Percentiles rank a stretch among this genome's conserved stretches.
Conservation (phyloP, 2,888 invertebrate genomes). For the Leptura quadrifasciata region DNA sequence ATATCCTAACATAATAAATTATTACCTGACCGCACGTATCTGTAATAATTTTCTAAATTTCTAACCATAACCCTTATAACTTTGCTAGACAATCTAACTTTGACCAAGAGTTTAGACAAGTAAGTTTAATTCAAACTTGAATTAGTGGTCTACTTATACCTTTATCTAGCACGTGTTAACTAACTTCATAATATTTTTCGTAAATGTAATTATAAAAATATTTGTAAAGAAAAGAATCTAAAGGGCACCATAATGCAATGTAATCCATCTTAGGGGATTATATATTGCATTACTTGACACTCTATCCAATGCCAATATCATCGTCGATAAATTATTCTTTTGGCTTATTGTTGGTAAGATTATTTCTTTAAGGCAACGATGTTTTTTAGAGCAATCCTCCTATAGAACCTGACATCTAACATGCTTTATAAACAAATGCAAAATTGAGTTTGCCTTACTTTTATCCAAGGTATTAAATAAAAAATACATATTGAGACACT, state of each 20-base stretch:
- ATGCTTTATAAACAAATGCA: not conserved
- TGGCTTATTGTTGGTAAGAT: conserved; percentile 18
- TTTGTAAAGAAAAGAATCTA: not conserved
- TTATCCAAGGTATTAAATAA: too few relatives aligned
- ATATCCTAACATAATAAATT: not conserved
- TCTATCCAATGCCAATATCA: conserved; percentile 21
- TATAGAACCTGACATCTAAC: not conserved
- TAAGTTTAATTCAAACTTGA: not conserved
- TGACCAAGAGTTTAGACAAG: not conserved
- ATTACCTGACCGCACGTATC: not conserved
- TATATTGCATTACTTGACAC: conserved; percentile 23
- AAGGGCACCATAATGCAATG: not conserved
- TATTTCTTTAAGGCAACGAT: conserved; percentile 18
- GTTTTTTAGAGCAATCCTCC: conserved; percentile 6
- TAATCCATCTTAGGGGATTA: conserved; percentile 40
- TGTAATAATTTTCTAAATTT: not conserved
- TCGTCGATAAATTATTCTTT: conserved; percentile 28
- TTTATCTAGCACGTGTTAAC: not conserved
- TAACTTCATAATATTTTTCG: not conserved
- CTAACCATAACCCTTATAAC: not conserved
- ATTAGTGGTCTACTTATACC: not conserved
- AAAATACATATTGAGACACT: too few relatives aligned
- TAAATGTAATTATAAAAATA: not conserved
- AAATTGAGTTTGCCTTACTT: too few relatives aligned
- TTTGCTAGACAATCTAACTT: not conserved